A percentile compares a stretch with the other conserved stretches of the same genome.
These are phyloP conservation scores for Drosophila busckii DNA, from an alignment of 1,140 invertebrate genomes.

Conservation along the genomic window DNA sequence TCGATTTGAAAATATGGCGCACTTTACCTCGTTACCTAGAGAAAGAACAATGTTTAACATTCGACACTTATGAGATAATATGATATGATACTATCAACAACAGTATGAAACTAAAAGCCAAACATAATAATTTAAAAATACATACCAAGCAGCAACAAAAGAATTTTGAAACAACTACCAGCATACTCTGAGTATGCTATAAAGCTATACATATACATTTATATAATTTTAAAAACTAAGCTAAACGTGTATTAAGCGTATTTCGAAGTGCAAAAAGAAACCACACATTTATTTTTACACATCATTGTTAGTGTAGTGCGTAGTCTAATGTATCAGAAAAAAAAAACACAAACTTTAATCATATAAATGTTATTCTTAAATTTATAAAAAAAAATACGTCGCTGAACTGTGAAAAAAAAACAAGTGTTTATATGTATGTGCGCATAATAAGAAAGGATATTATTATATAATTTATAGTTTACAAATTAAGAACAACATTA, in stretches of 20 bases:
- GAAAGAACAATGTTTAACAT: slow-evolving; percentile 40
- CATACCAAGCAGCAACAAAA: slow-evolving; percentile 7
- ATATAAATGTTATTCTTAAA: slow-evolving; percentile 61
- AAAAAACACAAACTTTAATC: slow-evolving; percentile 32
- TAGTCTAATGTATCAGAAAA: slow-evolving; percentile 48
- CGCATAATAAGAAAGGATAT: slow-evolving; percentile 19
- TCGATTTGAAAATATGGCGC: slow-evolving; percentile 61
- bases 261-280: too few species aligned
- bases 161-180: slow-evolving; percentile 21
- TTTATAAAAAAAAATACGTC: slow-evolving; percentile 50
- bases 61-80: slow-evolving; percentile 38
- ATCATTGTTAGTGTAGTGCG: slow-evolving; percentile 73
- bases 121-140: slow-evolving; percentile 3
- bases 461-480: slow-evolving; percentile 46
- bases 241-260: slow-evolving; percentile 29
- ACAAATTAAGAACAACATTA: slow-evolving; percentile 26
- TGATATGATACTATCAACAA: slow-evolving; percentile 30
- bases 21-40: slow-evolving; percentile 72
- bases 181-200: slow-evolving; percentile 31
- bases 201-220: slow-evolving; percentile 12
- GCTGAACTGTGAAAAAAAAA: slow-evolving; percentile 73
- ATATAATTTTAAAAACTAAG: slow-evolving; percentile 32
- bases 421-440: slow-evolving; percentile 43
- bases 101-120: slow-evolving; percentile 24
- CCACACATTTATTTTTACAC: slow-evolving; percentile 73